phyloP scores from a whole-genome alignment of 53 echinoderm and acorn worm species.

The Henricia sp. region DNA sequence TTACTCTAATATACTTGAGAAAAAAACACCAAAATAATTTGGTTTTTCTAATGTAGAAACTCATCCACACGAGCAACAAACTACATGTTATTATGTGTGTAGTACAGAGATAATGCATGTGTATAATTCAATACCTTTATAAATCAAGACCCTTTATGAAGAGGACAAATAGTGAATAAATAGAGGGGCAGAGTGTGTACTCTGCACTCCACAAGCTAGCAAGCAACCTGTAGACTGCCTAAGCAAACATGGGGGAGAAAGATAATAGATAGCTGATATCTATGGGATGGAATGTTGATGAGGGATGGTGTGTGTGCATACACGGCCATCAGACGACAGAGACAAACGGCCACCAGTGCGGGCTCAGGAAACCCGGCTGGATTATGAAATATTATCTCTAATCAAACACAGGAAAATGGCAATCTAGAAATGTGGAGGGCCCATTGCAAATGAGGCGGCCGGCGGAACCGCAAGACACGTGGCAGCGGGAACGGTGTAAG shows the following conservation, averaged over 20 bases:
- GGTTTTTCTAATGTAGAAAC: neutral
- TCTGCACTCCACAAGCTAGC: conserved; percentile 21
- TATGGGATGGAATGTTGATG: conserved; percentile 50
- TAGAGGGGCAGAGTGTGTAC: conserved; percentile 35
- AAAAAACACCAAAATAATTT: neutral
- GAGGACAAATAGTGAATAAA: conserved; percentile 34
- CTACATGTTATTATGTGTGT: no score
- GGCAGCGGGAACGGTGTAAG: conserved; percentile 13
- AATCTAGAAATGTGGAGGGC: conserved; percentile 60
- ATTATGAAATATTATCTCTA: conserved; percentile 79
- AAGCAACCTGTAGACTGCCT: conserved; percentile 11
- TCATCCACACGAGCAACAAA: no score
- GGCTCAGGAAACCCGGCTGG: conserved; percentile 73
- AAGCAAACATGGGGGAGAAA: conserved; percentile 13
- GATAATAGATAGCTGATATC: conserved; percentile 30
- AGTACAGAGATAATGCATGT: neutral
- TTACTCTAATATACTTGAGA: no score
- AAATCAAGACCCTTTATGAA: neutral
- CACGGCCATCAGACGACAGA: conserved; percentile 3
- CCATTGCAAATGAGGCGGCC: conserved; percentile 41
- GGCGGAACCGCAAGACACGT: conserved; percentile 55
- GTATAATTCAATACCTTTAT: neutral
- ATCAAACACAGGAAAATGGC: conserved; percentile 73
- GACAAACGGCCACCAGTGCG: conserved; percentile 39
- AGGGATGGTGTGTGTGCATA: conserved; percentile 36